Evolutionary conservation across 2,888 invertebrate genomes (phyloP), one percentile per base, ranked within the genome.

Genomic region (Coelopa pilipes): DNA sequence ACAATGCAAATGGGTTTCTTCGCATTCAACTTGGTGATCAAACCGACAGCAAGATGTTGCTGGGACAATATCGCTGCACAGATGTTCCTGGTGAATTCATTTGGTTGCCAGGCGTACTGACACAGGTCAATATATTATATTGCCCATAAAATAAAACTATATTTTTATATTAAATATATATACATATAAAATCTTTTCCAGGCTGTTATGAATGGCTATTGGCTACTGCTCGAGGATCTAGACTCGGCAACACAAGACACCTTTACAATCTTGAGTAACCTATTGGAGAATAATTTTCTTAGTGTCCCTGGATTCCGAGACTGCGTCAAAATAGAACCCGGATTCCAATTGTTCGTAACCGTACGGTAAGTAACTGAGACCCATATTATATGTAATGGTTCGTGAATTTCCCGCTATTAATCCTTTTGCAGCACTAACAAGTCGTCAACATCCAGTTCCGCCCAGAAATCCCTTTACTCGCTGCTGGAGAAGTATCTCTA

Each of bases 21-120:
- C 95, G 96, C 86, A 93, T 99, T 45, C 99, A 99, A 83, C 89
- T 99, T 47, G 97, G 98, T 9, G 98, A 99, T 88, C 97, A 99
- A 88, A 97, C 97, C 1, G 99, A 99, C 86, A 94, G 97, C 70
- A 95, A 98, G 88, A 96, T 96, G 91, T 88, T 99, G 70, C 89
- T 99, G 11, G 99, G 99, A 0, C 88, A 88, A 77, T 88, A 88
- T 79, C 84, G 95, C 79, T 99, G 98, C 84, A 98, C 99, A 0
- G 98, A 98, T 85, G 91, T 98, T 67, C 98, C 98, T 0, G 99
- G 99, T 15, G 97, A 99, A 88, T 99, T 99, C 89, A 89, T 96
- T 21, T 99, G 99, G 99, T 92, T 95, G 80, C 94, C 98, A 1
- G 98, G 98, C n/a, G 93, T 96, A 68, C 88, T 99, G 72, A 96